phyloP scores from a whole-genome alignment of 1,140 invertebrate genomes.

The Heliconius hermathena region DNA sequence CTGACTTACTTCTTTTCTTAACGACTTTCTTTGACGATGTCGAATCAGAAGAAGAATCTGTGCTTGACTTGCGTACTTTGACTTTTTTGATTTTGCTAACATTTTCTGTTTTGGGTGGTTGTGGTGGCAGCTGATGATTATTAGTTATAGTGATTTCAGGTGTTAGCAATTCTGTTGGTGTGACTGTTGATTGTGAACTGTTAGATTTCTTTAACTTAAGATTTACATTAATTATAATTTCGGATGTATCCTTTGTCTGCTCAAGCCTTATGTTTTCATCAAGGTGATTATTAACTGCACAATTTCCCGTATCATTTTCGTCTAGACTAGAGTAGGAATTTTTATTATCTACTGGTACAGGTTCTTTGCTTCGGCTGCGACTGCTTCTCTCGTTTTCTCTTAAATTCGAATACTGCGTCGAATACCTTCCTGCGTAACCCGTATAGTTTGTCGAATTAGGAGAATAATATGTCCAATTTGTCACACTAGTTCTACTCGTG shows the following conservation, averaged over 20 bases:
- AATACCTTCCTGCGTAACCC: slow-evolving; percentile 74
- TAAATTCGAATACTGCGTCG: slow-evolving; percentile 69
- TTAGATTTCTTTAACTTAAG: slow-evolving; percentile 68
- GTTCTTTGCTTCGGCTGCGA: slow-evolving; percentile 68
- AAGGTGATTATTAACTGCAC: slow-evolving; percentile 36
- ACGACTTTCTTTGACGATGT: slow-evolving; percentile 73
- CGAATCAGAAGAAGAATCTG: slow-evolving; percentile 70
- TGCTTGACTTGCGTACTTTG: slow-evolving; percentile 69
- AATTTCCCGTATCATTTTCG: slow-evolving; percentile 42
- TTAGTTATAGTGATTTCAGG: slow-evolving; percentile 71
- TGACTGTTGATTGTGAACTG: slow-evolving; percentile 44
- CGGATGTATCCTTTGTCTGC: slow-evolving; percentile 59
- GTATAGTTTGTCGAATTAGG: slow-evolving; percentile 82
- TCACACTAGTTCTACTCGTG: slow-evolving; percentile 81
- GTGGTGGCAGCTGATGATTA: slow-evolving; percentile 83
- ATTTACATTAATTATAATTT: slow-evolving; percentile 74
- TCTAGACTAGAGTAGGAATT: slow-evolving; percentile 45
- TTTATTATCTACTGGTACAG: slow-evolving; percentile 52
- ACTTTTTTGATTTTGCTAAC: slow-evolving; percentile 76
- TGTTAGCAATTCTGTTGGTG: slow-evolving; percentile 57
- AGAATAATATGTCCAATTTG: slow-evolving; percentile 86
- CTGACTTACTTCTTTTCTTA: slow-evolving; percentile 80
- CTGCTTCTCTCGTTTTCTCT: slow-evolving; percentile 66
- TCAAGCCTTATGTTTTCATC: slow-evolving; percentile 51
- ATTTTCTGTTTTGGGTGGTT: slow-evolving; percentile 82